A percentile compares a stretch with the other conserved stretches of the same genome.
These are phyloP conservation scores for Sanderia malayensis DNA, from an alignment of 30 jellyfish, hydroid and myxozoan genomes.

Conservation along the genomic window DNA sequence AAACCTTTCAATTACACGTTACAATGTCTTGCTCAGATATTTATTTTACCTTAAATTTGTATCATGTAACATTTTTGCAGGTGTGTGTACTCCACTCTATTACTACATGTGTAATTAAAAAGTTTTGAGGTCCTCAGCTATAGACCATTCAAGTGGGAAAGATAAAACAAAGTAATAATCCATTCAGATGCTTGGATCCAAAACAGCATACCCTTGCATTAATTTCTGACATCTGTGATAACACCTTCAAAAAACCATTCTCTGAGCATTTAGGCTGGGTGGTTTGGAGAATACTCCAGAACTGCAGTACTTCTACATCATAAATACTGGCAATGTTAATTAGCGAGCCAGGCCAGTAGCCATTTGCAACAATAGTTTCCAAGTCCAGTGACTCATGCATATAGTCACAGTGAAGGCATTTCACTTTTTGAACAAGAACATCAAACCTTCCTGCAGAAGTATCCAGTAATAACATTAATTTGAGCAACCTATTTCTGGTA, in stretches of 20 bases:
- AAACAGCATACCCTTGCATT: slow-evolving; percentile 12
- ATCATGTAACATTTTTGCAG: no score
- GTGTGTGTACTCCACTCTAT: no score
- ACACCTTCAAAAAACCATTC: slow-evolving; percentile 3
- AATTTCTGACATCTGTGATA: neutral
- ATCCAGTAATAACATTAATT: no score
- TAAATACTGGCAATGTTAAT: slow-evolving; percentile 2
- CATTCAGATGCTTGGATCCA: no score
- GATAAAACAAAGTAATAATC: no score
- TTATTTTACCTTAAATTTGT: no score
- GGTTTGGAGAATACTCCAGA: slow-evolving; percentile 14
- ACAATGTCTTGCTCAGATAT: no score
- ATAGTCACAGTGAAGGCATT: neutral
- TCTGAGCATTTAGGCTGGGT: slow-evolving; percentile 9
- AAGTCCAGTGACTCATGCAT: neutral
- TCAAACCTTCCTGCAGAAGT: slow-evolving; percentile 10
- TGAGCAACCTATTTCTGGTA: no score
- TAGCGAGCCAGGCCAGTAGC: slow-evolving; percentile 32
- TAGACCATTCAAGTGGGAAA: no score
- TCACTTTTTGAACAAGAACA: slow-evolving; percentile 10
- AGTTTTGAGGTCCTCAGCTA: no score
- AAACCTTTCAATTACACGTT: no score
- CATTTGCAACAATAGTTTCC: slow-evolving; percentile 6
- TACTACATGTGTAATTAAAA: no score
- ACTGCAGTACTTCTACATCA: neutral